Base-by-base conservation (phyloP, 1,140 invertebrate species). In the Grapholita molesta region DNA sequence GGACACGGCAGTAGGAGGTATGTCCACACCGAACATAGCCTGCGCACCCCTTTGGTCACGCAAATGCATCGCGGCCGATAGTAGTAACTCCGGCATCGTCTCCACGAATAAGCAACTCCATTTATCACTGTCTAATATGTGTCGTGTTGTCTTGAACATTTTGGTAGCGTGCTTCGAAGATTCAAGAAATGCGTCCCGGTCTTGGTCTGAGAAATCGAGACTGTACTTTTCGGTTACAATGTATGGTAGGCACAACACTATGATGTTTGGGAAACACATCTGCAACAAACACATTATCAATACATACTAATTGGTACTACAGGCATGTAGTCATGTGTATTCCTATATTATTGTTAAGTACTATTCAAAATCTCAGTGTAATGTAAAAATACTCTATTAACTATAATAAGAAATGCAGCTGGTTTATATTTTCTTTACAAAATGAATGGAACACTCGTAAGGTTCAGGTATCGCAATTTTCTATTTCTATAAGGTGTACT, bases 31-130 rank as follows among this genome's bases (percentile, higher is more conserved):
- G 66, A 86, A 86, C 48, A 75, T 42, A 67, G 72, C 61, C 38
- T 72, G 76, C 0, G 84, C 75, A 3, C 79, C 73, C 8, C 35
- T 42, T 0, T 70, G 48, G 69, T 90, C 88, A 12, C 71, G 78
- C 35, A 89, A 67, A 52, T 88, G 76, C 6, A 68, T 72, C 1
- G 86, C 76, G 4, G 79, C 57, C 8, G 85, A 35, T 9, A 81
- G 70, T 12, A 92, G 52, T 3, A 92, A 68, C 2, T 90, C 79
- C 0, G 82, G 83, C 33, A 92, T 71, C 66, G 89, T 88, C 55
- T 85, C 82, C 4, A 82, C 78, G 64, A 90, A 87, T 52, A 90
- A 70, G 64, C 77, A 82, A 15, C 77, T 85, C 81, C 88, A 88
- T 64, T 76, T 82, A 4, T 88, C 82, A 68, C 78, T 79, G 12